These are phyloP conservation scores for Arremon aurantiirostris DNA, from an alignment of 2,797 vertebrate genomes.

Conservation along the genomic window DNA sequence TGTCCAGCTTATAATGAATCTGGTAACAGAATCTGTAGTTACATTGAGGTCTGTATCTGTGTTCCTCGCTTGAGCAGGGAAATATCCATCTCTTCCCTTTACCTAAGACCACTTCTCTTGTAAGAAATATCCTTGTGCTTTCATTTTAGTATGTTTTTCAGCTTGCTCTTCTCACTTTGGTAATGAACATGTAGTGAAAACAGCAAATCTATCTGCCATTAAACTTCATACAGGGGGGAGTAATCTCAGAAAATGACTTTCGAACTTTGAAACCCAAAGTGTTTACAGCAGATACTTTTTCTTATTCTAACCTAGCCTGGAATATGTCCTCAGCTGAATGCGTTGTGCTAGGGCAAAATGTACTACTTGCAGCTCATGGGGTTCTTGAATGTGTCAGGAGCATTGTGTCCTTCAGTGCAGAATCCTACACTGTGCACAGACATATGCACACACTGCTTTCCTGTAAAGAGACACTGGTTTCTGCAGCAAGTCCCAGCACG, in stretches of 20 bases:
- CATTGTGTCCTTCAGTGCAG: accelerated
- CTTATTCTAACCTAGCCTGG: neutral
- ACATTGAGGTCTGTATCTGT: neutral
- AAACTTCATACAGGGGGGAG: neutral
- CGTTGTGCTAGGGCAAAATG: neutral
- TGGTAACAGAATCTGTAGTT: neutral
- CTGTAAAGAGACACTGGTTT: neutral
- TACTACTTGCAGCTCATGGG: neutral
- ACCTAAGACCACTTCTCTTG: neutral
- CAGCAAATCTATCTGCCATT: neutral
- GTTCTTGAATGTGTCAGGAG: neutral
- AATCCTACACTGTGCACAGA: neutral
- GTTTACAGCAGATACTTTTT: neutral
- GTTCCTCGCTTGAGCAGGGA: neutral
- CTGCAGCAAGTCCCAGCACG: neutral
- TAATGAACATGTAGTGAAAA: neutral
- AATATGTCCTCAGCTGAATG: neutral
- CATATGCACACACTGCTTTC: neutral
- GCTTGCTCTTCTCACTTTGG: neutral
- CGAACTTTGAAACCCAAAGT: neutral
- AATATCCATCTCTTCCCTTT: neutral
- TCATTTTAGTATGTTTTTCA: neutral
- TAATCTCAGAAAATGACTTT: neutral
- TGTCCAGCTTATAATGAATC: neutral
- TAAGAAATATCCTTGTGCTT: neutral